phyloP scores from a whole-genome alignment of 1,140 invertebrate species.

The Camponotus pennsylvanicus region DNA sequence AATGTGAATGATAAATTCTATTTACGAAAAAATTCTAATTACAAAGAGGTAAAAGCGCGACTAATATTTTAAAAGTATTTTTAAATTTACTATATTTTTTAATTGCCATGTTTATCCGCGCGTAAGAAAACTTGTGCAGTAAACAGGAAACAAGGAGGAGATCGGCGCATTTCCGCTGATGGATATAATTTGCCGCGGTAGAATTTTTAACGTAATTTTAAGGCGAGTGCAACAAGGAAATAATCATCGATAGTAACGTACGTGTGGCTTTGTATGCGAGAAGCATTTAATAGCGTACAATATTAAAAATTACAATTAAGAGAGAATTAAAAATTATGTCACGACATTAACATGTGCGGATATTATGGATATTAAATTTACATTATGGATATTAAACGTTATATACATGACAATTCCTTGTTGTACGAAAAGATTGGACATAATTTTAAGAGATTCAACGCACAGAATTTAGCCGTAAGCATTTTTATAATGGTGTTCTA shows the following conservation, averaged over 20 bases:
- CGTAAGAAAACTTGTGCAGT: neutral
- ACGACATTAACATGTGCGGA: neutral
- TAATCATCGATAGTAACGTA: neutral
- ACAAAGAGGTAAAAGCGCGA: neutral
- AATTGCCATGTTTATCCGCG: neutral
- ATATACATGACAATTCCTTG: slow-evolving; percentile 46
- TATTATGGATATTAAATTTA: neutral
- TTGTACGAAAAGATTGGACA: slow-evolving; percentile 68
- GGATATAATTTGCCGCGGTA: slow-evolving; percentile 44
- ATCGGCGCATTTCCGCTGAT: slow-evolving; percentile 14
- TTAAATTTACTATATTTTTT: slow-evolving; percentile 7
- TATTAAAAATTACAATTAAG: neutral
- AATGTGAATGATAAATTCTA: slow-evolving; percentile 30
- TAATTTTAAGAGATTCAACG: slow-evolving; percentile 81
- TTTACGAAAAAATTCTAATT: slow-evolving; percentile 7
- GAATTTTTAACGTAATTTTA: slow-evolving; percentile 49
- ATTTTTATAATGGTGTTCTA: slow-evolving; percentile 81
- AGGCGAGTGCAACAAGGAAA: slow-evolving; percentile 54
- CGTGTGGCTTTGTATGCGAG: too few relatives aligned
- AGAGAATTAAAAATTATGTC: neutral
- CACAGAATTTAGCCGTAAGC: slow-evolving; percentile 80
- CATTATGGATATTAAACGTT: neutral
- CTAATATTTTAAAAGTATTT: neutral
- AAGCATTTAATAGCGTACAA: neutral
- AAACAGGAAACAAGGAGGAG: neutral